Evolutionary conservation across 1,140 invertebrate species (phyloP).

Genomic region (Conopomorpha cramerella): DNA sequence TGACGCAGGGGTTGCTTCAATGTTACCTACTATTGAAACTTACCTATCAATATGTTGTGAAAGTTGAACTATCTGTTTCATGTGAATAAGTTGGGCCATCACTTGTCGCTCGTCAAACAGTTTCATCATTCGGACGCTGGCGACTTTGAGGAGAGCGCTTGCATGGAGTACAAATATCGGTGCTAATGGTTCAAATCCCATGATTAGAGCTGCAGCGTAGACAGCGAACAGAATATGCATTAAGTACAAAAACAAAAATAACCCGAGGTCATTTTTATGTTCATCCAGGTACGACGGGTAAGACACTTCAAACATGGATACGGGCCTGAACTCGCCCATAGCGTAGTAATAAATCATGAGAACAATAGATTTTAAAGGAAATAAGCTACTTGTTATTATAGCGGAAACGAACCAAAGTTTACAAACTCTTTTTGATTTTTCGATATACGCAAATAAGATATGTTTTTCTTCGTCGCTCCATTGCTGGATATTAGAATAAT

Average conservation of each 20-base stretch:
- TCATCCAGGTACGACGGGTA: slow-evolving; percentile 17
- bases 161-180: slow-evolving; percentile 24
- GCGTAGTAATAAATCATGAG: slow-evolving; percentile 11
- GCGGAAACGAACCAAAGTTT: slow-evolving; percentile 14
- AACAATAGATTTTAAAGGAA: slow-evolving; percentile 10
- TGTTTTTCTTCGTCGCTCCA: slow-evolving; percentile 16
- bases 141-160: slow-evolving; percentile 22
- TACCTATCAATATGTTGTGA: slow-evolving; percentile 15
- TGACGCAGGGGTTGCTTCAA: no score
- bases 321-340: slow-evolving; percentile 12
- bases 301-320: slow-evolving; percentile 17
- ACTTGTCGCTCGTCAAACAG: slow-evolving; percentile 9
- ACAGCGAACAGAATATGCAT: slow-evolving; percentile 11
- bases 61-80: slow-evolving; percentile 8
- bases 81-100: slow-evolving; percentile 10
- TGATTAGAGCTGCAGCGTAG: slow-evolving; percentile 11
- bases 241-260: slow-evolving; percentile 6
- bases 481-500: no score
- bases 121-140: slow-evolving; percentile 9
- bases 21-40: not conserved
- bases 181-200: slow-evolving; percentile 15
- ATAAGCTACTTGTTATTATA: slow-evolving; percentile 5
- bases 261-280: slow-evolving; percentile 9
- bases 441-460: slow-evolving; percentile 13
- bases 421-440: slow-evolving; percentile 11